Evolutionary conservation across 2,797 vertebrate species (phyloP).

Genomic region (Uromys caudimaculatus): DNA sequence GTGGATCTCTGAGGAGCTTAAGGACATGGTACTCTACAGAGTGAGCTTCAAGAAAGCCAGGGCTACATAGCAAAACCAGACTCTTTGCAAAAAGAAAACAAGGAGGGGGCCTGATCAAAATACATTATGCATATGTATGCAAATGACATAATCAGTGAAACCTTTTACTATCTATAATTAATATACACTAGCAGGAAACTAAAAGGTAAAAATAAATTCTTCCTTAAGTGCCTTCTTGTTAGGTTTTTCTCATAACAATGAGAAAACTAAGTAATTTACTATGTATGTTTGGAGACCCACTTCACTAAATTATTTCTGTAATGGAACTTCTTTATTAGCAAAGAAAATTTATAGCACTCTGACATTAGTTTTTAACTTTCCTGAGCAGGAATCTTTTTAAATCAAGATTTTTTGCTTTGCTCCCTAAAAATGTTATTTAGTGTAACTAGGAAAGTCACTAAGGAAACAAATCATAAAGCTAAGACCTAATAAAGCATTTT

Average conservation of each 20-base stretch:
- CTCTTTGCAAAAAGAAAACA: not conserved
- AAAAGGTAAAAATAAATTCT: not conserved
- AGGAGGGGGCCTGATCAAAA: not conserved
- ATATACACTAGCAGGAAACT: not conserved
- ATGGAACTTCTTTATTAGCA: not conserved
- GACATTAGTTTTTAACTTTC: not conserved
- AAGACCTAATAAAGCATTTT: not conserved
- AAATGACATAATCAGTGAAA: not conserved
- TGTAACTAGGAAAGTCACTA: not conserved
- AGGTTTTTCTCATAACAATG: not conserved
- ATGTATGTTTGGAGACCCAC: not conserved
- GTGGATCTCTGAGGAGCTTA: not conserved
- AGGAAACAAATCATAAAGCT: not conserved
- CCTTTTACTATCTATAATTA: not conserved
- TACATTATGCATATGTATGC: not conserved
- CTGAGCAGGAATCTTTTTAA: not conserved
- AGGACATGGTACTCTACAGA: not conserved
- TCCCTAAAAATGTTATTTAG: constrained; percentile 6
- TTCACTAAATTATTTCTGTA: not conserved
- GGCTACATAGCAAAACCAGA: not conserved
- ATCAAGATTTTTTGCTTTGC: constrained; percentile 18
- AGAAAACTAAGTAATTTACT: not conserved
- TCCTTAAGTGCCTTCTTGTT: not conserved
- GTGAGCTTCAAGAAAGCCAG: not conserved
- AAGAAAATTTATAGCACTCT: not conserved